Base-by-base conservation (phyloP, 2,113 vertebrate genomes). In the Megatriorchis doriae region DNA sequence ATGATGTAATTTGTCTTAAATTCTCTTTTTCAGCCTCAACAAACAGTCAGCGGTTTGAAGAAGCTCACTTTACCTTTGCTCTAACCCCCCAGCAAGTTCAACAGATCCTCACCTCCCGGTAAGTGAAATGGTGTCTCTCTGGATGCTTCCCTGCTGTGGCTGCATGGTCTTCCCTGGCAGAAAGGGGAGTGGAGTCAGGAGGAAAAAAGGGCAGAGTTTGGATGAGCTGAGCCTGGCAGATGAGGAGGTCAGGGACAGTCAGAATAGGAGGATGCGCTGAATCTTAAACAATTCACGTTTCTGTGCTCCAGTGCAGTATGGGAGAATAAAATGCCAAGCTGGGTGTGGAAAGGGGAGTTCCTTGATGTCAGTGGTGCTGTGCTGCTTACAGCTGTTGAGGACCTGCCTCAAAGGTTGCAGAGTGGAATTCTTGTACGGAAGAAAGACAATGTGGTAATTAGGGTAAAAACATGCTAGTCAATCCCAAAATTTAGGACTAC, bases 81-180 rank as follows among this genome's bases (percentile, higher is more conserved):
- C 88, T 98, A 6, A 98, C 98, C 1, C 98, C 98, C 6, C 98
- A 98, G 90, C 98, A 98, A 18, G 98, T 98, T 14, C 98, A 98
- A 40, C 98, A 98, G 96, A 98, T 98, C 52, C 98, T 98, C 62
- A 95, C 97, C 1, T 98, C 98, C 81, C 97, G 98, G 98, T 98
- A 72, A 96, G 93, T 4, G 7, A 16, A 13, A 6, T 10, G 5
- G 17, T 1, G 6, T 11, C 50, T 7, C 23, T 11, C 18, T 2
- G 55, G 29, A 6, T 8, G 31, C 29, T 55, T 55, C 53, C 53
- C 53, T 31, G 53, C 53, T 55, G 53, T 55, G 53, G 32, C 56
- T 20, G 27, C 70, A 3, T 4, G 23, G 7, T 72, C n/a, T 10
- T 26, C 59, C 47, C 22, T 3, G 5, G 34, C 53, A 8, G 53